A percentile compares a stretch with the other conserved stretches of the same genome.
Conservation (phyloP, 2,888 invertebrate species). For the Caenorhabditis japonica region DNA sequence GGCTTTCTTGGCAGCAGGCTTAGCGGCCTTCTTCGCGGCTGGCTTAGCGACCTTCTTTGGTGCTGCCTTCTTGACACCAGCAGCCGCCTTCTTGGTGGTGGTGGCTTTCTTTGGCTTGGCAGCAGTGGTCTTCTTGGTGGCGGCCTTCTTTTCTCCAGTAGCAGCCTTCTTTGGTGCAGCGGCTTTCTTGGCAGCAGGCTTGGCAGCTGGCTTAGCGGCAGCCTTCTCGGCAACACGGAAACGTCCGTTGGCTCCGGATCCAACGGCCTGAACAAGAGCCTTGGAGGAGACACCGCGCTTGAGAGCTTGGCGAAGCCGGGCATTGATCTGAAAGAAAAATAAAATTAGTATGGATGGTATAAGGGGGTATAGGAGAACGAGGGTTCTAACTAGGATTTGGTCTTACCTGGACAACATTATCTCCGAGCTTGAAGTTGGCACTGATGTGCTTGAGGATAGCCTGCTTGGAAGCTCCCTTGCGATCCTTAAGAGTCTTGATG, state of each 20-base stretch:
- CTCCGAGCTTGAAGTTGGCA: slow-evolving; percentile 78
- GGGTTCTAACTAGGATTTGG: too few relatives aligned
- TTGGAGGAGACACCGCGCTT: slow-evolving; percentile 78
- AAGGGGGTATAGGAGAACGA: too few relatives aligned
- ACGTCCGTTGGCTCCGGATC: slow-evolving; percentile 67
- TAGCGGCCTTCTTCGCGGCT: slow-evolving; percentile 18
- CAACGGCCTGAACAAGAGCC: slow-evolving; percentile 77
- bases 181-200: slow-evolving; percentile 43
- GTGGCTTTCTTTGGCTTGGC: slow-evolving; percentile 37
- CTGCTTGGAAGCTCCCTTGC: slow-evolving; percentile 79
- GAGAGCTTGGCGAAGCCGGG: slow-evolving; percentile 78
- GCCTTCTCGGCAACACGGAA: slow-evolving; percentile 58
- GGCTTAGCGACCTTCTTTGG: slow-evolving; percentile 39
- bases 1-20: too few relatives aligned
- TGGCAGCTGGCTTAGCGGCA: slow-evolving; percentile 18
- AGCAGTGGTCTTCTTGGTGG: slow-evolving; percentile 19
- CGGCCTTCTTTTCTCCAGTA: slow-evolving; percentile 46
- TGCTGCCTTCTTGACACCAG: slow-evolving; percentile 9
- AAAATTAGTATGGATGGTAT: background rate
- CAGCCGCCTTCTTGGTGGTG: slow-evolving; percentile 30
- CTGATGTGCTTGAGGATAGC: slow-evolving; percentile 79
- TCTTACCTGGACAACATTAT: slow-evolving; percentile 8
- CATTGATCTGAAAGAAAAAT: slow-evolving; percentile 70
- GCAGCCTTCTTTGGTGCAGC: slow-evolving; percentile 39
- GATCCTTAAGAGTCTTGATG: slow-evolving; percentile 78